Conservation (phyloP, 2,113 vertebrate species). For the Oncorhynchus mykiss region DNA sequence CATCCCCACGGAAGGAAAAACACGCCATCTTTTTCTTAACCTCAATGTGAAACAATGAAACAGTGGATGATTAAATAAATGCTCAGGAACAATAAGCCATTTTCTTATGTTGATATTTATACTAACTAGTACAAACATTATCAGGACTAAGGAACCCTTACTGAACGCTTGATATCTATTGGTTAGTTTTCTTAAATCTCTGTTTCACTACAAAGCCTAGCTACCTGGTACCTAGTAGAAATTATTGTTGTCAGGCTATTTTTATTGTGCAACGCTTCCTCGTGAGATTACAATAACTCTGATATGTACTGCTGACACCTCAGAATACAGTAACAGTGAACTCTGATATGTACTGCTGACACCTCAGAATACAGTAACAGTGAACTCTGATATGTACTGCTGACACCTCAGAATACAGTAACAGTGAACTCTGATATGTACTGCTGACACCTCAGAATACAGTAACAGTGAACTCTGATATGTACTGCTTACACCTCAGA, state of each 20-base stretch:
- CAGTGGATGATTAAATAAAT: slow-evolving; percentile 72
- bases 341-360: slow-evolving; percentile 56
- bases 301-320: slow-evolving; percentile 55
- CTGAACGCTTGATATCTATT: slow-evolving; percentile 56
- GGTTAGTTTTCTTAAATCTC: slow-evolving; percentile 47
- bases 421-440: slow-evolving; percentile 56
- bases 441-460: slow-evolving; percentile 41
- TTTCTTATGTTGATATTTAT: slow-evolving; percentile 55
- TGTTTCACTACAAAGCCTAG: slow-evolving; percentile 57
- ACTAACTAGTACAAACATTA: slow-evolving; percentile 60
- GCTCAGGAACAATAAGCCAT: slow-evolving; percentile 46
- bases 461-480: slow-evolving; percentile 61
- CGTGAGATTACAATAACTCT: slow-evolving; percentile 56
- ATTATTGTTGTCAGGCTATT: slow-evolving; percentile 37
- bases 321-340: slow-evolving; percentile 54
- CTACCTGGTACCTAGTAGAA: slow-evolving; percentile 73
- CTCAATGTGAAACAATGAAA: slow-evolving; percentile 62
- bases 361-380: slow-evolving; percentile 53
- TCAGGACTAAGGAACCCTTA: slow-evolving; percentile 63
- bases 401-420: slow-evolving; percentile 50
- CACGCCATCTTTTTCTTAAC: slow-evolving; percentile 29
- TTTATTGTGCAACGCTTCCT: slow-evolving; percentile 62
- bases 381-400: slow-evolving; percentile 58
- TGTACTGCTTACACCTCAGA: slow-evolving; percentile 33
- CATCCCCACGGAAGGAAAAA: slow-evolving; percentile 54